A percentile compares a stretch with the other conserved stretches of the same genome.
phyloP scores from a whole-genome alignment of 2,113 vertebrate species.

The Brachirus orientalis region DNA sequence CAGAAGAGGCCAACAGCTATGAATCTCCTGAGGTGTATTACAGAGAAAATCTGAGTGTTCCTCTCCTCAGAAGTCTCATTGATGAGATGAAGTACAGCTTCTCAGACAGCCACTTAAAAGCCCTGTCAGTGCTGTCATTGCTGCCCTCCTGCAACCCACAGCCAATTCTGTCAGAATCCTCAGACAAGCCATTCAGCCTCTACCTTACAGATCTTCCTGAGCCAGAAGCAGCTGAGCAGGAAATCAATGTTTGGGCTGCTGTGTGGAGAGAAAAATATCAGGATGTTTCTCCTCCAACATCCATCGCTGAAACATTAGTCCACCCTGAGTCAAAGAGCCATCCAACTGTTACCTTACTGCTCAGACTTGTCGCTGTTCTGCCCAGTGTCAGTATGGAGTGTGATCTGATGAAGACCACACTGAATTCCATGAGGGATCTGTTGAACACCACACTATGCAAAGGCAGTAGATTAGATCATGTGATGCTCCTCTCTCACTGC shows the following conservation, averaged over 20 bases:
- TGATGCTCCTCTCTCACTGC: constrained; percentile 90
- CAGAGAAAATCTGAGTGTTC: constrained; percentile 88
- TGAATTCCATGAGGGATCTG: constrained; percentile 88
- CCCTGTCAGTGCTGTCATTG: constrained; percentile 90
- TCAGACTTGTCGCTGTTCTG: constrained; percentile 90
- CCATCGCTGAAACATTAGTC: constrained; percentile 91
- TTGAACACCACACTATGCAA: constrained; percentile 85
- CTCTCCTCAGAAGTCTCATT: constrained; percentile 88
- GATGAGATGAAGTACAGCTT: constrained; percentile 94
- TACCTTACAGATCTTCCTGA: constrained; percentile 91
- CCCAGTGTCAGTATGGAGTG: constrained; percentile 93
- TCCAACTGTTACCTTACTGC: constrained; percentile 88
- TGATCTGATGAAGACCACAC: constrained; percentile 88
- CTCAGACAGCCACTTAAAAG: constrained; percentile 90
- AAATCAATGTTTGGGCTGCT: constrained; percentile 91
- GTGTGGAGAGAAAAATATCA: constrained; percentile 94
- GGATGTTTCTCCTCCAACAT: constrained; percentile 89
- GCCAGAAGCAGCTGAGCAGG: constrained; percentile 87
- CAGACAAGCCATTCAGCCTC: constrained; percentile 88
- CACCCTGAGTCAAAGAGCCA: constrained; percentile 91
- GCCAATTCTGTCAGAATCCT: constrained; percentile 85
- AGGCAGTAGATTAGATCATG: constrained; percentile 84
- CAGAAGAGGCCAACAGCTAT: constrained; percentile 74
- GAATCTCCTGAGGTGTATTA: constrained; percentile 90
- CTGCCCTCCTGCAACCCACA: constrained; percentile 94